phyloP scores from a whole-genome alignment of 2,797 vertebrate species.

The Aeoliscus strigatus region DNA sequence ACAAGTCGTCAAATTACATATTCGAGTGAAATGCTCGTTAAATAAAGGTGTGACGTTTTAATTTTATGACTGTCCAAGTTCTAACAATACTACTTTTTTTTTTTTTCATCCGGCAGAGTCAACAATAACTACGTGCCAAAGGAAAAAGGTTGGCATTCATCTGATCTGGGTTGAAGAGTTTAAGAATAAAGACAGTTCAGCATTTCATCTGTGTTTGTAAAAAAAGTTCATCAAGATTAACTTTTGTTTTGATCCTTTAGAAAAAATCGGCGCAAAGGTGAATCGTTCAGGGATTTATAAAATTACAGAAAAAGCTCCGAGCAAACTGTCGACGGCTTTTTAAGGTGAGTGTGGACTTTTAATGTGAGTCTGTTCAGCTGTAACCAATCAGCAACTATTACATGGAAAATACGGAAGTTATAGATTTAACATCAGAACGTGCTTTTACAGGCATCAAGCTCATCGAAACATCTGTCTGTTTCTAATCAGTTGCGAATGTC shows the following conservation, averaged over 20 bases:
- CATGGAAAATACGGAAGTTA: too few relatives aligned
- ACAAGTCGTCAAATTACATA: too few relatives aligned
- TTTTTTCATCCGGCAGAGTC: conserved; percentile 12
- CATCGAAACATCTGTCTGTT: too few relatives aligned
- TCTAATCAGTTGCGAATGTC: too few relatives aligned
- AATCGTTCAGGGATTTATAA: conserved; percentile 5
- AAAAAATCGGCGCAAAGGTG: conserved; percentile 8
- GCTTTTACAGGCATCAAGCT: too few relatives aligned
- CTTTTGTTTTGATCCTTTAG: conserved; percentile 4
- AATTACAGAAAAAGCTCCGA: not conserved
- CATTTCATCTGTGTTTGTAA: not conserved
- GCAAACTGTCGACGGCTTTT: not conserved
- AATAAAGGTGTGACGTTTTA: too few relatives aligned
- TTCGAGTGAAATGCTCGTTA: too few relatives aligned
- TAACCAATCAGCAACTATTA: too few relatives aligned
- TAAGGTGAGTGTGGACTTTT: conserved; percentile 15
- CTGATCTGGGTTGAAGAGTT: too few relatives aligned
- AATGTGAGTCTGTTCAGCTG: not conserved
- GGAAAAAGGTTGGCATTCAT: conserved; percentile 20
- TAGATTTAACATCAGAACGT: too few relatives aligned
- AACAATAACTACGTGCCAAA: conserved; percentile 15
- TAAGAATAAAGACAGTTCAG: too few relatives aligned
- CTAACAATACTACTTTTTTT: not conserved
- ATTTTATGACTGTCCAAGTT: too few relatives aligned
- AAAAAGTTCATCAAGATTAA: conserved; percentile 1